Base-by-base conservation (phyloP, 2,113 vertebrate species). In the Centropristis striata region DNA sequence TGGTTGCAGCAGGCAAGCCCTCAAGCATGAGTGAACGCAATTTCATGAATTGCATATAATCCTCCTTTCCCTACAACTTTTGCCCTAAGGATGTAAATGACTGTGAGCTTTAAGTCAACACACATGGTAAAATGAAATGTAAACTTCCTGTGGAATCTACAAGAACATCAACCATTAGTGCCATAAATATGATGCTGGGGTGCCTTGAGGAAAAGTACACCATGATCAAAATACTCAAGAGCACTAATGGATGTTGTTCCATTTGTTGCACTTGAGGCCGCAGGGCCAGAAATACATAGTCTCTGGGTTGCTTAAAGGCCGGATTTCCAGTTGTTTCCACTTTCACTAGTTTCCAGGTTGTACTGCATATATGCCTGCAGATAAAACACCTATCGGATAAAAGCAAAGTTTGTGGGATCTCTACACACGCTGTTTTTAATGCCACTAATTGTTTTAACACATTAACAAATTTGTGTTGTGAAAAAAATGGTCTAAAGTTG, bases 1-100 rank as follows among this genome's bases (percentile, higher is more conserved):
- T 68, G 69, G 74, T 86, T 90, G 72, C 63, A 86, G 71, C 54
- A 84, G 89, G 80, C 81, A 86, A 90, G 86, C 78, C 88, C 85
- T 79, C 53, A 42, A 91, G 89, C 80, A 12, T 76, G 68, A 88
- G 66, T 60, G 53, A 92, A 87, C 13, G 18, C 71, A 47, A 49
- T 66, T 66, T 49, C 27, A 32, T 49, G 27, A 75, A 57, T 68
- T 76, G 72, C 44, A 53, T 42, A 58, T 86, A 87, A 82, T 79
- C 64, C 51, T 78, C 18, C 51, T 54, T 60, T 82, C 64, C 77
- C 49, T 32, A 15, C 37, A 76, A 84, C 69, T 50, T 70, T 78
- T 72, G 77, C 64, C 60, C 21, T 10, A 60, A 75, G 57, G 76
- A 73, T 85, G 65, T 70, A 74, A 80, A 88, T 78, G 21, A 73